phyloP scores from a whole-genome alignment of 2,888 invertebrate genomes.

The Uloborus plumipes region DNA sequence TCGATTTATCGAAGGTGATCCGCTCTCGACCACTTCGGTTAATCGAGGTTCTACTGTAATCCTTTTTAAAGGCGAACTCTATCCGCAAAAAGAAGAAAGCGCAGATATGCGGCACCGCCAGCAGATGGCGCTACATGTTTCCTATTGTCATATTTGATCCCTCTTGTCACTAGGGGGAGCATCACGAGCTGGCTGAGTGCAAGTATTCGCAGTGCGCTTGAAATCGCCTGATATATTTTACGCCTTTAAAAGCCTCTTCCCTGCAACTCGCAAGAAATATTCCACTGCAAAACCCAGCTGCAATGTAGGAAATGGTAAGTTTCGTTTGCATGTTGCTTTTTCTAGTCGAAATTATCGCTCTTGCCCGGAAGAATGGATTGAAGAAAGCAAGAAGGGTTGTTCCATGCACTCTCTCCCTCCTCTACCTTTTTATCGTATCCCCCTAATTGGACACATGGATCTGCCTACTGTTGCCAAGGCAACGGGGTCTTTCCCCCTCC shows the following conservation, averaged over 20 bases:
- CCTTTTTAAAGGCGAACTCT: too few relatives aligned
- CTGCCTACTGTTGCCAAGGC: conserved; percentile 43
- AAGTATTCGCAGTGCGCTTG: conserved; percentile 39
- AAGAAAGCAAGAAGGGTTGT: neutral
- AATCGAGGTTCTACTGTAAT: too few relatives aligned
- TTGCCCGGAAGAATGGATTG: neutral
- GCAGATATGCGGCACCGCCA: neutral
- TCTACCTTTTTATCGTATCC: conserved; percentile 5
- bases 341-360: neutral
- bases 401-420: too few relatives aligned
- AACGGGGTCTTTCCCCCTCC: conserved; percentile 53
- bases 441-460: conserved; percentile 55
- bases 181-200: conserved; percentile 28
- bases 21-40: too few relatives aligned
- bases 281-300: too few relatives aligned
- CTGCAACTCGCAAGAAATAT: neutral
- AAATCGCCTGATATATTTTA: neutral
- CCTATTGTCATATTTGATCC: conserved; percentile 61
- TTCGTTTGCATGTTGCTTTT: neutral
- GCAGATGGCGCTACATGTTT: conserved; percentile 43
- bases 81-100: too few relatives aligned
- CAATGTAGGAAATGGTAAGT: neutral
- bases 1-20: too few relatives aligned
- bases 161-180: conserved; percentile 60
- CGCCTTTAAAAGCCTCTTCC: too few relatives aligned